Conservation (phyloP, 2,797 vertebrate genomes). For the Diceros bicornis region DNA sequence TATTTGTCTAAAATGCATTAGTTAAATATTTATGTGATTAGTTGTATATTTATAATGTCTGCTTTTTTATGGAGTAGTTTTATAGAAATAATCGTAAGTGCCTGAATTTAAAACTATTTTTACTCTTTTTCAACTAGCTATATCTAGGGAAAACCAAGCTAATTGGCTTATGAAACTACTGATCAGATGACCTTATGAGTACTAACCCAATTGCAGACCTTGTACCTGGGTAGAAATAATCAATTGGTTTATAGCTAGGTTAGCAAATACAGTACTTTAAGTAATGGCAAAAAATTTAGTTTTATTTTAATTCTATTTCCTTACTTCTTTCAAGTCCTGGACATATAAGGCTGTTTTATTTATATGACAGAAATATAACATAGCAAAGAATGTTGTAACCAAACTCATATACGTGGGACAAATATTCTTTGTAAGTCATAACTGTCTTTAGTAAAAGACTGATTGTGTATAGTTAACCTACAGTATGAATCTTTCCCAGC, state of each 20-base stretch:
- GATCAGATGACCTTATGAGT: conserved; percentile 32
- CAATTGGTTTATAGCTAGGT: not conserved
- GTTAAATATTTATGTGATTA: conserved; percentile 76
- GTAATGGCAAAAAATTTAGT: not conserved
- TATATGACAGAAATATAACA: not conserved
- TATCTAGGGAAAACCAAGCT: conserved; percentile 39
- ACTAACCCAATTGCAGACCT: not conserved
- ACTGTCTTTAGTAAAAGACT: not conserved
- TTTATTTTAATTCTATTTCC: not conserved
- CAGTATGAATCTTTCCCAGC: not conserved
- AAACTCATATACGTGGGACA: not conserved
- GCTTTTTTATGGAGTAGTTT: conserved; percentile 56
- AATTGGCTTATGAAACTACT: conserved; percentile 36
- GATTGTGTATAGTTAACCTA: not conserved
- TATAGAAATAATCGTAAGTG: conserved; percentile 31
- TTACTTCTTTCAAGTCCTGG: not conserved
- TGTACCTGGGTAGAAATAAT: conserved; percentile 19
- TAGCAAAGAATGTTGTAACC: not conserved
- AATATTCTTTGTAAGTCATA: not conserved
- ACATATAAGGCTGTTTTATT: not conserved
- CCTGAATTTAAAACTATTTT: conserved; percentile 52
- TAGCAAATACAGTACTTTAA: conserved; percentile 7
- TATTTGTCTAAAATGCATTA: conserved; percentile 66
- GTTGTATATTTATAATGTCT: conserved; percentile 70
- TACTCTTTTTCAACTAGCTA: not conserved